phyloP scores from a whole-genome alignment of 1,140 invertebrate genomes.

The Megalonaias nervosa region DNA sequence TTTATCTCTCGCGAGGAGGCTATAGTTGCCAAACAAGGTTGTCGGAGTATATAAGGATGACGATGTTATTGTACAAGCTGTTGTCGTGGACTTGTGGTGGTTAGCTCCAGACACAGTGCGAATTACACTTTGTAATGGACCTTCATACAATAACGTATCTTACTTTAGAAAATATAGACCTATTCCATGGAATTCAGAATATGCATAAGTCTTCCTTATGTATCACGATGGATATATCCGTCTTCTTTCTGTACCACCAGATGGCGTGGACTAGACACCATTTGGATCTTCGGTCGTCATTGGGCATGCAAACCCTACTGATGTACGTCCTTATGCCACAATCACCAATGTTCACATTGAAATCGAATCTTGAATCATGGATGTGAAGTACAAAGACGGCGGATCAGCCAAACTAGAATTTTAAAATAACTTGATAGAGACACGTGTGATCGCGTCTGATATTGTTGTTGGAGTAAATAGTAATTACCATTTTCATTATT shows the following conservation, averaged over 20 bases:
- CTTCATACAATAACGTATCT: constrained; percentile 30
- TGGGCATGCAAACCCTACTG: constrained; percentile 35
- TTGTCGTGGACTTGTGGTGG: constrained; percentile 50
- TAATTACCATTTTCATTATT: background rate
- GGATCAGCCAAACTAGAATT: constrained; percentile 26
- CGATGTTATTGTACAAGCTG: constrained; percentile 34
- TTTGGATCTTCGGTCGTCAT: constrained; percentile 47
- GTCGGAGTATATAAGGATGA: constrained; percentile 28
- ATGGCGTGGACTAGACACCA: constrained; percentile 44
- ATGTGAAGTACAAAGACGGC: constrained; percentile 40
- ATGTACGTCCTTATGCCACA: constrained; percentile 34
- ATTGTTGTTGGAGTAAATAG: constrained; percentile 24
- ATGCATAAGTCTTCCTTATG: constrained; percentile 43
- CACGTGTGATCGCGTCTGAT: constrained; percentile 24
- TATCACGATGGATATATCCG: constrained; percentile 48
- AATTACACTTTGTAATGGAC: constrained; percentile 19
- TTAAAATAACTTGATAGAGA: constrained; percentile 26
- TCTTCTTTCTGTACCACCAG: constrained; percentile 32
- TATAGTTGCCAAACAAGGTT: constrained; percentile 27
- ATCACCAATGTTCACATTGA: constrained; percentile 37
- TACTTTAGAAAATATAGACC: constrained; percentile 40
- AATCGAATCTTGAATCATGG: constrained; percentile 18
- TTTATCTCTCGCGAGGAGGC: constrained; percentile 31
- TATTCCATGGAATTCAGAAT: constrained; percentile 32
- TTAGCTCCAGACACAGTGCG: constrained; percentile 38